phyloP scores from a whole-genome alignment of 64 coral and sea anemone genomes.

The Pocillopora verrucosa region DNA sequence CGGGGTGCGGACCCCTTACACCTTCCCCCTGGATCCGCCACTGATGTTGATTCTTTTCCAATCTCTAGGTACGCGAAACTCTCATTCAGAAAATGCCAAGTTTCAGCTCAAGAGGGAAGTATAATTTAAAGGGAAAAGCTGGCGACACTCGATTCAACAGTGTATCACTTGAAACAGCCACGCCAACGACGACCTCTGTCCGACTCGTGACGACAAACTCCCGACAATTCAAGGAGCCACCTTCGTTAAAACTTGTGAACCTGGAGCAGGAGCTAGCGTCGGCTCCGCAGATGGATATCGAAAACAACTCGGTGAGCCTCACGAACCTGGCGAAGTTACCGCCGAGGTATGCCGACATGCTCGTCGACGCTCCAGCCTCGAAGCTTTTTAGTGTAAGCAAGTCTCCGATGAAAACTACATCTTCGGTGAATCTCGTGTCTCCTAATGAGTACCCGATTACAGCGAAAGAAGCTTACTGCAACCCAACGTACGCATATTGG shows the following conservation, averaged over 20 bases:
- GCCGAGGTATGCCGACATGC: background rate
- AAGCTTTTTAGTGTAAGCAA: conserved; percentile 5
- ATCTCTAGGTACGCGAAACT: conserved; percentile 10
- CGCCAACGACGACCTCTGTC: conserved; percentile 4
- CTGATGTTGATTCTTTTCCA: background rate
- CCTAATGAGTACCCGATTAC: conserved; percentile 20
- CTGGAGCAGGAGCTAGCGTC: background rate
- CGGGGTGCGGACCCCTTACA: too few relatives aligned
- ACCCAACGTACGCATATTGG: conserved; percentile 24
- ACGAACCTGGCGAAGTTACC: conserved; percentile 12
- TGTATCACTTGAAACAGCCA: background rate
- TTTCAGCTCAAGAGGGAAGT: background rate
- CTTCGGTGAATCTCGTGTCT: background rate
- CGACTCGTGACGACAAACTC: conserved; percentile 1
- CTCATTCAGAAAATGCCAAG: conserved; percentile 13
- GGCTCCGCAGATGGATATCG: background rate
- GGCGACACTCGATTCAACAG: background rate
- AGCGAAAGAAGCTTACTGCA: conserved; percentile 20
- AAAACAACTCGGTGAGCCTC: background rate
- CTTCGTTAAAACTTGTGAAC: conserved; percentile 14
- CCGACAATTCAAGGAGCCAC: background rate
- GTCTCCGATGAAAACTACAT: background rate
- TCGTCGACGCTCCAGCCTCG: background rate
- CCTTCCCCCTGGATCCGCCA: too few relatives aligned
- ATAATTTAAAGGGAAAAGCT: background rate